These are phyloP conservation scores for Hymenochirus boettgeri DNA, from an alignment of 2,113 vertebrate genomes.

Conservation along the genomic window DNA sequence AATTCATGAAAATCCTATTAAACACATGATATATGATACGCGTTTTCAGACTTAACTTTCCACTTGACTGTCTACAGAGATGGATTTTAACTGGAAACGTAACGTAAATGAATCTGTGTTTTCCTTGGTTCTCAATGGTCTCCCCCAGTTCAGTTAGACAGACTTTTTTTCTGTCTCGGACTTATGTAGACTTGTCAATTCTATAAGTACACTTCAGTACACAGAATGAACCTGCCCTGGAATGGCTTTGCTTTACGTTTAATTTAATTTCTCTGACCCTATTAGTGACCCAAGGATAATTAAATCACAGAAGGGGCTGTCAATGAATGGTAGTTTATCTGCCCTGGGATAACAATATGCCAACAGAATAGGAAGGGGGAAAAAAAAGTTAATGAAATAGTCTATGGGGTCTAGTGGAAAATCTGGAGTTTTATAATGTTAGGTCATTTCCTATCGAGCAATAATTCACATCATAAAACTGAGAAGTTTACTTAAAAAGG, in stretches of 20 bases:
- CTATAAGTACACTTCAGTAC: constrained; percentile 5
- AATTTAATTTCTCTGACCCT: constrained; percentile 14
- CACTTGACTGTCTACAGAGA: constrained; percentile 70
- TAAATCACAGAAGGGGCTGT: constrained; percentile 28
- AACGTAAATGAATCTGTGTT: constrained; percentile 29
- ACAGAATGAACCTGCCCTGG: not conserved
- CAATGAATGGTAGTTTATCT: constrained; percentile 6
- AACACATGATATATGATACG: constrained; percentile 78
- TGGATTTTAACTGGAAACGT: constrained; percentile 58
- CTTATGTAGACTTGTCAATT: constrained; percentile 5
- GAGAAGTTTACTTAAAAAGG: constrained; percentile 53
- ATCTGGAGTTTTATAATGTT: constrained; percentile 49
- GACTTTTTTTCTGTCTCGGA: constrained; percentile 10
- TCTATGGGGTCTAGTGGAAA: not conserved
- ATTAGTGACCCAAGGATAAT: constrained; percentile 9
- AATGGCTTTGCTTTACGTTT: constrained; percentile 9
- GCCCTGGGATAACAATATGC: constrained; percentile 17
- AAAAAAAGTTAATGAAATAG: constrained; percentile 20
- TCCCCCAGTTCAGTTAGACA: constrained; percentile 6
- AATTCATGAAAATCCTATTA: constrained; percentile 82
- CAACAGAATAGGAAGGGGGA: not conserved
- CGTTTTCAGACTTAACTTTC: constrained; percentile 63
- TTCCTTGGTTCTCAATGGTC: constrained; percentile 25
- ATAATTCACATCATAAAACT: constrained; percentile 65
- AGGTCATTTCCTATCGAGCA: constrained; percentile 65